phyloP scores from a whole-genome alignment of 2,888 invertebrate genomes.

The Clostera curtula region DNA sequence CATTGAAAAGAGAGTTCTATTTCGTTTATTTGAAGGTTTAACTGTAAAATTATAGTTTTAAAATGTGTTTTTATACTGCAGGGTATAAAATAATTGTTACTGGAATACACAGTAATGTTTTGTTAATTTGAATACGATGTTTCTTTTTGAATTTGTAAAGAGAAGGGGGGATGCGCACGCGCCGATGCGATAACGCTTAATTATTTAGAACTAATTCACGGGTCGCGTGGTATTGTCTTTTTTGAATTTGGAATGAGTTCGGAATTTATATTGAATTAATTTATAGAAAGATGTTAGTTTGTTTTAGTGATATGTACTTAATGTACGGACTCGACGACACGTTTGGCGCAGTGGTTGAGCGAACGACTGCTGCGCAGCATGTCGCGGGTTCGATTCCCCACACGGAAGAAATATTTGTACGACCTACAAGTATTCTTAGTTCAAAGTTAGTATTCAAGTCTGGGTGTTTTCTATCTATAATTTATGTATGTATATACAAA shows the following conservation, averaged over 20 bases:
- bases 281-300: constrained; percentile 8
- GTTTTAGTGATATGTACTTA: constrained; percentile 3
- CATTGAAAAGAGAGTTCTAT: constrained; percentile 21
- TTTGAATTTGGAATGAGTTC: constrained; percentile 33
- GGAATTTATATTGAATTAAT: constrained; percentile 13
- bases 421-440: too few relatives aligned
- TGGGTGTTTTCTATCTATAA: too few relatives aligned
- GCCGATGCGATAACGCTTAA: constrained; percentile 57
- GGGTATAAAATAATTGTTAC: constrained; percentile 59
- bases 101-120: constrained; percentile 65
- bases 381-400: too few relatives aligned
- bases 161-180: constrained; percentile 59
- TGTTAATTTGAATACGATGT: constrained; percentile 70
- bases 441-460: too few relatives aligned
- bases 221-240: constrained; percentile 44
- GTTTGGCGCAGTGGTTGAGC: too few relatives aligned
- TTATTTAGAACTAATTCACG: constrained; percentile 71
- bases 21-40: neutral
- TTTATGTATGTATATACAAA: too few relatives aligned
- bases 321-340: too few relatives aligned
- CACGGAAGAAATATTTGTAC: too few relatives aligned
- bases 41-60: constrained; percentile 9
- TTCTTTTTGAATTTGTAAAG: constrained; percentile 40
- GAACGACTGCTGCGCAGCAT: too few relatives aligned
- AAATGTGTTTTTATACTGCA: constrained; percentile 22